Evolutionary conservation across 2,797 vertebrate species (phyloP), one percentile per base, ranked within the genome.

Genomic region (Leuciscus waleckii): DNA sequence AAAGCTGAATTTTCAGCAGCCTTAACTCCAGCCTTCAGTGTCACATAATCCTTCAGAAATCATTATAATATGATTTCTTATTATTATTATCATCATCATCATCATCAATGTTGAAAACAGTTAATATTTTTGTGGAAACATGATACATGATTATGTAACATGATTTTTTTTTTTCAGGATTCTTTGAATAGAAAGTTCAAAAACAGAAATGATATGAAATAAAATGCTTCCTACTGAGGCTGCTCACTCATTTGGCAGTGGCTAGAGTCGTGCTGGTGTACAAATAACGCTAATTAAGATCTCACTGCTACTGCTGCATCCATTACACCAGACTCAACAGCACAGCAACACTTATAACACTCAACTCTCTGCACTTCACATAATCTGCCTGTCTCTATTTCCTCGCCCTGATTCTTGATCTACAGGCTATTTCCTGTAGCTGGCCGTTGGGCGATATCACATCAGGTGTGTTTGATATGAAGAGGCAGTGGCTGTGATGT

Each of bases 241-340:
- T 65, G 63, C 29, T 32, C 63, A 65, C 29, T 32, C 29, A 82
- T 82, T 43, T 84, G 65, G 88, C 21, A 83, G 65, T 8, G 58
- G 84, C 74, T 88, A 89, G 89, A 10, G 49, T 61, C 37, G n/a
- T 13, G 79, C 82, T 29, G 77, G 84, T 71, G 84, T 88, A 85
- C 90, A 93, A 91, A 93, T 92, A 92, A 93, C 89, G 83, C 90
- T 92, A 93, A 94, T 94, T 93, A 92, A 92, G 91, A 90, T 87
- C 79, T 71, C 75, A 61, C 81, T 67, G 75, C 67, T 84, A 73
- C 65, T 61, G 77, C 83, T 35, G 67, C 75, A 78, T 75, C 85
- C 90, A 91, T 90, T 81, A 89, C 51, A 71, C 74, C 90, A 88
- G 90, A 89, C 88, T 90, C 88, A 80, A 92, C 90, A 92, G 88